Conservation (phyloP, 2,113 vertebrate species). For the Alosa alosa region DNA sequence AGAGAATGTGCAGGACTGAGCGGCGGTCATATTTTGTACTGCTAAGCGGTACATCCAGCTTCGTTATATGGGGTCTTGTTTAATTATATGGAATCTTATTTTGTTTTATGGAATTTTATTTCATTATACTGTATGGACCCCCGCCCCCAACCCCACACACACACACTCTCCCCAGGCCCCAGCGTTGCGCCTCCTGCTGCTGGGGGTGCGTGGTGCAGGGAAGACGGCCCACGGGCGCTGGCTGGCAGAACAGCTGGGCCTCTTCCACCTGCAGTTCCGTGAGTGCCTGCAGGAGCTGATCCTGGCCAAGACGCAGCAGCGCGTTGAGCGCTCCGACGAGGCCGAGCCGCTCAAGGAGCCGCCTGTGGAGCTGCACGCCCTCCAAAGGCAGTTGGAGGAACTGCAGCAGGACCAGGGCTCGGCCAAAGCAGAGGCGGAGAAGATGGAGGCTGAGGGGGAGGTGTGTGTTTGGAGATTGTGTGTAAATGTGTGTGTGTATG, state of each 20-base stretch:
- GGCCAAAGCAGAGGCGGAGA: conserved; percentile 2
- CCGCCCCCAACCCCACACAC: neutral
- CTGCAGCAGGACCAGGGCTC: neutral
- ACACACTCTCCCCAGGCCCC: conserved; percentile 72
- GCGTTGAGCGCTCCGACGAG: conserved; percentile 69
- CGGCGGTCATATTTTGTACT: no score
- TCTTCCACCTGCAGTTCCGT: conserved; percentile 91
- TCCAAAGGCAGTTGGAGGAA: conserved; percentile 25
- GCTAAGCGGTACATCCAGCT: no score
- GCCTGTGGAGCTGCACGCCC: conserved; percentile 51
- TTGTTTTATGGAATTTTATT: no score
- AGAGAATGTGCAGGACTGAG: no score
- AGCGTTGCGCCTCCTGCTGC: conserved; percentile 78
- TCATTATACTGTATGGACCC: no score
- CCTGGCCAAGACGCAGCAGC: conserved; percentile 78
- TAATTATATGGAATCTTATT: no score
- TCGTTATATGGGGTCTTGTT: no score
- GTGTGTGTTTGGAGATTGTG: neutral
- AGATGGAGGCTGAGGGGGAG: conserved; percentile 42
- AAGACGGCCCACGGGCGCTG: conserved; percentile 79
- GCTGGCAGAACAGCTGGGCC: conserved; percentile 79
- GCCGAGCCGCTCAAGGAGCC: conserved; percentile 70
- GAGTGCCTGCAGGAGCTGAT: conserved; percentile 85
- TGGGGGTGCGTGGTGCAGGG: conserved; percentile 83
- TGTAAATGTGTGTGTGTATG: neutral